These are phyloP conservation scores for Pogonomyrmex barbatus DNA, from an alignment of 1,140 invertebrate species.

Conservation along the genomic window DNA sequence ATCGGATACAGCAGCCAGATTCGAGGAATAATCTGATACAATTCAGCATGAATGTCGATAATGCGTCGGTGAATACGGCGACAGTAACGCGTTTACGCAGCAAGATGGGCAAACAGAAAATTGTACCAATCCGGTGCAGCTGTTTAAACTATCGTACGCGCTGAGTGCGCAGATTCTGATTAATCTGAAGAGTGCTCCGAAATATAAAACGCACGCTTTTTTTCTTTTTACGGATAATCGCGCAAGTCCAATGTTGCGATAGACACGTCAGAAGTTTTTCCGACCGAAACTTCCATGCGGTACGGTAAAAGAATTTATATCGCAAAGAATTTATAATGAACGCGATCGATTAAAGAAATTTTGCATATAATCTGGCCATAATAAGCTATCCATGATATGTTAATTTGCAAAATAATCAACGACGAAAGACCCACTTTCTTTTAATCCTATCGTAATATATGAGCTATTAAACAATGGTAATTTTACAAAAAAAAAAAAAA, in stretches of 20 bases:
- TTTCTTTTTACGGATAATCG: slow-evolving; percentile 15
- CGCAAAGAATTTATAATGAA: background rate
- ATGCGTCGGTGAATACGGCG: slow-evolving; percentile 52
- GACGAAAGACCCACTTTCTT: background rate
- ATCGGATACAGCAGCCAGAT: slow-evolving; percentile 4
- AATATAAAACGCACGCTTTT: slow-evolving; percentile 9
- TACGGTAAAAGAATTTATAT: background rate
- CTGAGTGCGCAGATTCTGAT: background rate
- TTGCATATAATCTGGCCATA: background rate
- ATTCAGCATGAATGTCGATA: slow-evolving; percentile 55
- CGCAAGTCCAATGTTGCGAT: background rate
- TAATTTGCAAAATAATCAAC: background rate
- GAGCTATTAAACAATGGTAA: background rate
- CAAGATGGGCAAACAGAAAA: slow-evolving; percentile 63
- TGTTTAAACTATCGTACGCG: slow-evolving; percentile 67
- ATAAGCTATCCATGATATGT: background rate
- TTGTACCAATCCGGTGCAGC: slow-evolving; percentile 50
- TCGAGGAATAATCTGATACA: slow-evolving; percentile 21
- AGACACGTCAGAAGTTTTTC: slow-evolving; percentile 8
- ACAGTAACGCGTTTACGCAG: slow-evolving; percentile 48
- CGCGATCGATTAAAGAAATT: slow-evolving; percentile 18
- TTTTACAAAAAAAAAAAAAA: background rate
- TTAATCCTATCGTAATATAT: background rate
- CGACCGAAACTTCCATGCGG: background rate
- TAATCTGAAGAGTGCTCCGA: slow-evolving; percentile 8